Evolutionary conservation across 2,888 invertebrate genomes (phyloP), one percentile per base, ranked within the genome.

Genomic region (Euzophera pinguis): DNA sequence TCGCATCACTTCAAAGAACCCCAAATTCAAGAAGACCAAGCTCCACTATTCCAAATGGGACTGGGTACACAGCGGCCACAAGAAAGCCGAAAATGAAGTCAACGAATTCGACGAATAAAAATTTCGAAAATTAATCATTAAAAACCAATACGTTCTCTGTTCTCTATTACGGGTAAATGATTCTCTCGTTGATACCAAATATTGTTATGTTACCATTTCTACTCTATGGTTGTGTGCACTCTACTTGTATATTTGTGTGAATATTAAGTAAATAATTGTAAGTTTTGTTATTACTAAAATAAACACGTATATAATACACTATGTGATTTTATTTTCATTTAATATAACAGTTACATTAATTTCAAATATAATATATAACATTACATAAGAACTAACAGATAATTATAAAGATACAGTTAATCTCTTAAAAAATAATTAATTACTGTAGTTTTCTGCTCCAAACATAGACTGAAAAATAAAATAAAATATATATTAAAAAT

Each of bases 31-130:
- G 69, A 91, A 91, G 67, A 90, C 90, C 63, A 90, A 91, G 65
- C 84, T 91, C 49, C 92, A 92, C 73, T 92, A 91, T 73, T 91
- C 91, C 67, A 92, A 93, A 64, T 93, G 93, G 92, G 92, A 93
- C 73, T 93, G 93, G 93, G 91, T 92, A 16, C 45, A 45, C 32
- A 45, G 45, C 39, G 90, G 90, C 1, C 88, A 89, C 71, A 89
- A 89, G 78, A 89, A 88, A 60, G 73, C 85, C 57, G 90, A 90
- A 58, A 90, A 86, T 61, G 90, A 90, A 59, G 77, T 90, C 57
- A 73, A 75, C 17, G 90, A 89, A 57, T 88, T 88, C 65, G 89
- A 89, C 55, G 89, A 90, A 58, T 89, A 81, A 78, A 60, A 48
- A 10, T 29, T 22, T 38, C 16, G 14, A 16, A 54, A 58, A 50